Conservation (phyloP, 2,797 vertebrate genomes). For the Buphagus erythrorhynchus region DNA sequence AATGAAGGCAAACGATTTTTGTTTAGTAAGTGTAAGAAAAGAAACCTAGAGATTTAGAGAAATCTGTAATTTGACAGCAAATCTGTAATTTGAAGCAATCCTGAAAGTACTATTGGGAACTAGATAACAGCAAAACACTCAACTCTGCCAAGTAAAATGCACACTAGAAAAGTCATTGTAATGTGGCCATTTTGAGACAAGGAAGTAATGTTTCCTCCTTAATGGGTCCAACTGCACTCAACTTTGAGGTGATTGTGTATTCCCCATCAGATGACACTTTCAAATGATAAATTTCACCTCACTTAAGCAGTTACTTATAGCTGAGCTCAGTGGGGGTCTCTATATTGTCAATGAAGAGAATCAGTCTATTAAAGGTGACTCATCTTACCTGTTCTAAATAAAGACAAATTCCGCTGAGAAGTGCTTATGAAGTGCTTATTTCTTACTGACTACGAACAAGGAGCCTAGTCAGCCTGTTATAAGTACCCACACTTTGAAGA, state of each 20-base stretch:
- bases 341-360: neutral
- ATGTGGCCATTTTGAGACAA: neutral
- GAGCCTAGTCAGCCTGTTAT: neutral
- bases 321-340: neutral
- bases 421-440: neutral
- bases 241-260: neutral
- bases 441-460: neutral
- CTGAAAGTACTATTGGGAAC: neutral
- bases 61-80: neutral
- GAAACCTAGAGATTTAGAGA: neutral
- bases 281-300: neutral
- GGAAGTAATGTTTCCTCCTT: neutral
- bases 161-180: neutral
- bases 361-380: neutral
- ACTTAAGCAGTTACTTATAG: neutral
- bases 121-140: neutral
- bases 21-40: neutral
- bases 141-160: neutral
- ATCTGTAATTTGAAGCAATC: neutral
- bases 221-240: neutral
- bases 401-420: neutral
- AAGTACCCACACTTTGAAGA: neutral
- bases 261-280: neutral
- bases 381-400: neutral
- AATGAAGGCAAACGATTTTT: neutral